Conservation (phyloP, 2,797 vertebrate species). For the Diplodus puntazzo region DNA sequence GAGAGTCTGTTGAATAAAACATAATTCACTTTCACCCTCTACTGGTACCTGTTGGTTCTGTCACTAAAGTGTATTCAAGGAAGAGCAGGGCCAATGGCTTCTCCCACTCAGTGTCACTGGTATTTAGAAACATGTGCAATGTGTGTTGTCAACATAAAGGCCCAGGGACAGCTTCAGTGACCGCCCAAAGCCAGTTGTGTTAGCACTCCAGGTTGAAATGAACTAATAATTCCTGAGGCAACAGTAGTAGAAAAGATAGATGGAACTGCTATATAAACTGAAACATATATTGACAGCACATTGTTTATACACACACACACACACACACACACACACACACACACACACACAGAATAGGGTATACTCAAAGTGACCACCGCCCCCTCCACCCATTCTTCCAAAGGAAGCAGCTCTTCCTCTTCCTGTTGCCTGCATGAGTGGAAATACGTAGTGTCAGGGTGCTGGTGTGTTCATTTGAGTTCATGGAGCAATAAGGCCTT, state of each 20-base stretch:
- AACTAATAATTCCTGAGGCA: constrained; percentile 45
- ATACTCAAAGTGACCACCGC: constrained; percentile 43
- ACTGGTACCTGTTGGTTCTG: constrained; percentile 8
- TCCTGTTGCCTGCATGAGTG: constrained; percentile 76
- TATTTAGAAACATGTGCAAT: constrained; percentile 24
- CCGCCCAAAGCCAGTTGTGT: constrained; percentile 50
- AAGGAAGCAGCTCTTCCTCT: constrained; percentile 80
- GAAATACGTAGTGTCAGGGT: constrained; percentile 57
- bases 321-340: neutral
- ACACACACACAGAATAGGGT: constrained; percentile 22
- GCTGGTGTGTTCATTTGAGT: constrained; percentile 17
- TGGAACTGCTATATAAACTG: constrained; percentile 30
- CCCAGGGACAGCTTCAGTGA: constrained; percentile 19
- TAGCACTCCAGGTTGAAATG: constrained; percentile 38
- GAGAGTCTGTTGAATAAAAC: neutral
- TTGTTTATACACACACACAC: neutral
- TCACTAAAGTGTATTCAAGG: constrained; percentile 6
- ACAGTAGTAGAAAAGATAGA: constrained; percentile 44
- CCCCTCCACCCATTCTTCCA: constrained; percentile 79
- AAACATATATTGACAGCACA: constrained; percentile 27
- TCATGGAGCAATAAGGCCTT: neutral
- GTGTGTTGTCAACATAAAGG: constrained; percentile 22
- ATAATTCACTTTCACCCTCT: neutral
- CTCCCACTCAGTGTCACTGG: constrained; percentile 25
- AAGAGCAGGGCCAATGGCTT: constrained; percentile 13